phyloP scores from a whole-genome alignment of 1,140 invertebrate species.

The Trypoxylus dichotomus region DNA sequence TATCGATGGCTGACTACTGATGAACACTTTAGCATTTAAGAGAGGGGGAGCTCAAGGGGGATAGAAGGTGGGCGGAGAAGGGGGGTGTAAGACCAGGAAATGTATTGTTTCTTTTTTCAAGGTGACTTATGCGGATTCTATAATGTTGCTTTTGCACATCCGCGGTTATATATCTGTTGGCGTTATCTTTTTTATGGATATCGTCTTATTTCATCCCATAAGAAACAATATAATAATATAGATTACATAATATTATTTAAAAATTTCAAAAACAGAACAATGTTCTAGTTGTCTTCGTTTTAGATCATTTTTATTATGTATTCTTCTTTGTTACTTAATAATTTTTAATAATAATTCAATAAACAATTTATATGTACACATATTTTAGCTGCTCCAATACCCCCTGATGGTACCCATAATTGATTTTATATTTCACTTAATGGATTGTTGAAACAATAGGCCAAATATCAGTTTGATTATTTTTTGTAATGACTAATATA shows the following conservation, averaged over 20 bases:
- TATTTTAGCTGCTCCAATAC: no score
- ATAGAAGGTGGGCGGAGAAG: constrained; percentile 35
- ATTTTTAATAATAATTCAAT: no score
- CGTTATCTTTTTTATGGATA: neutral
- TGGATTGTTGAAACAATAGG: constrained; percentile 31
- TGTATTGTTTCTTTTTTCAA: neutral
- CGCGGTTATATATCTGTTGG: neutral
- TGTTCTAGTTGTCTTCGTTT: constrained; percentile 42
- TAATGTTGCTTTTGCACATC: constrained; percentile 3
- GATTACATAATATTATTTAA: constrained; percentile 44
- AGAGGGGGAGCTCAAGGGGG: neutral
- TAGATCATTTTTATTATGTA: constrained; percentile 29
- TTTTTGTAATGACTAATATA: no score
- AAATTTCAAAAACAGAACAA: constrained; percentile 54
- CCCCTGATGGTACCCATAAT: no score
- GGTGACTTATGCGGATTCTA: neutral
- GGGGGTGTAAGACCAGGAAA: constrained; percentile 31
- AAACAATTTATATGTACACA: no score
- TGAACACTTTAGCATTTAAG: constrained; percentile 44
- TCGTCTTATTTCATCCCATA: constrained; percentile 32
- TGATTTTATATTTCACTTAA: neutral
- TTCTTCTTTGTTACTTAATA: no score
- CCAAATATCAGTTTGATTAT: constrained; percentile 27
- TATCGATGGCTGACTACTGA: constrained; percentile 46
- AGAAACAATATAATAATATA: constrained; percentile 28